Conservation (phyloP, 2,888 invertebrate genomes). For the Zygogramma bicolorata region DNA sequence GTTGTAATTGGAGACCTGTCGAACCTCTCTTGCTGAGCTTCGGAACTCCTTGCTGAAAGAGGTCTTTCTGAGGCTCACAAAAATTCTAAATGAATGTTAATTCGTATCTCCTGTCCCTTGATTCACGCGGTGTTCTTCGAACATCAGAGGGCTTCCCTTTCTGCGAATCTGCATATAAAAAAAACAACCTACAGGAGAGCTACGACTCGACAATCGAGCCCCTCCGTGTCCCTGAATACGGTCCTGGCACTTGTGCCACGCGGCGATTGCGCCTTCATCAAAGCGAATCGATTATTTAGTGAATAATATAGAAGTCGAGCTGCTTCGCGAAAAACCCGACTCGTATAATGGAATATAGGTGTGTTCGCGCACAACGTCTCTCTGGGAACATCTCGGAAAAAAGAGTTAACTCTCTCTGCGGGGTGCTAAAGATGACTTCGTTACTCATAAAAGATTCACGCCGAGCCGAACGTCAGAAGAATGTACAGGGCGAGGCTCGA, state of each 20-base stretch:
- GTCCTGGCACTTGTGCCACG: not conserved
- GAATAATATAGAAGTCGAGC: conserved; percentile 35
- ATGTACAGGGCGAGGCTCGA: not conserved
- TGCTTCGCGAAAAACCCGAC: conserved; percentile 21
- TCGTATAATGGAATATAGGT: conserved; percentile 28
- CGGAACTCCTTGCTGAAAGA: too few relatives aligned
- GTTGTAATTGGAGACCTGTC: too few relatives aligned
- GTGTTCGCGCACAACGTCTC: conserved; percentile 20
- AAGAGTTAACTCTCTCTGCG: conserved; percentile 30
- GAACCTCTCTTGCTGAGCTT: too few relatives aligned
- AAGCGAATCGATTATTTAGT: conserved; percentile 32
- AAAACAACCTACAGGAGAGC: too few relatives aligned
- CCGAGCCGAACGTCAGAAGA: not conserved
- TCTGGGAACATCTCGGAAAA: conserved; percentile 7
- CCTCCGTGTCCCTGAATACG: not conserved
- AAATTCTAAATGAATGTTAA: too few relatives aligned
- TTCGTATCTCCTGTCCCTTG: too few relatives aligned
- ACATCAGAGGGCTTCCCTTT: too few relatives aligned
- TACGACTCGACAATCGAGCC: too few relatives aligned
- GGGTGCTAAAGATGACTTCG: conserved; percentile 23
- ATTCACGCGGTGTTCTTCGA: too few relatives aligned
- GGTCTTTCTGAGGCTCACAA: too few relatives aligned
- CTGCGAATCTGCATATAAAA: too few relatives aligned
- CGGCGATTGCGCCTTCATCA: conserved; percentile 24
- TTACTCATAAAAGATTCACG: conserved; percentile 15